phyloP scores from a whole-genome alignment of 1,140 invertebrate species.

The Ceratitis capitata region DNA sequence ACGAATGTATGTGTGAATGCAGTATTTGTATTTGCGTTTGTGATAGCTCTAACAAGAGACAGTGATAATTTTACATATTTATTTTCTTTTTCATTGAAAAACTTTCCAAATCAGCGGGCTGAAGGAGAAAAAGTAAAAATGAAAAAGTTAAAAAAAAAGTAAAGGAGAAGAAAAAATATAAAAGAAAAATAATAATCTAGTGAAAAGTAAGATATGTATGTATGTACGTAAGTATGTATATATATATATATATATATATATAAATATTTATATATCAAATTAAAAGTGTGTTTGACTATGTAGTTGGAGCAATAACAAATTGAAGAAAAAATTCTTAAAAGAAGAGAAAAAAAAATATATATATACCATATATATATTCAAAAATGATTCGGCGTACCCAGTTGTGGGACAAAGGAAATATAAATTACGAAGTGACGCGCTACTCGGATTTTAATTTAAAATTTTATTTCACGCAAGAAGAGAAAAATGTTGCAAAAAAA shows the following conservation, averaged over 20 bases:
- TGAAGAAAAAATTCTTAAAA: too few relatives aligned
- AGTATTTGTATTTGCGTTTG: constrained; percentile 12
- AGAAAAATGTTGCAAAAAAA: not conserved
- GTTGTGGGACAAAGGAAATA: too few relatives aligned
- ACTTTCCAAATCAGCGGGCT: not conserved
- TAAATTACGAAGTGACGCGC: constrained; percentile 13
- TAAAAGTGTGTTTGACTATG: too few relatives aligned
- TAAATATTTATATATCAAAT: too few relatives aligned
- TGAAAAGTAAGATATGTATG: not conserved
- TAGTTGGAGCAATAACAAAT: too few relatives aligned
- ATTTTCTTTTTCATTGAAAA: not conserved
- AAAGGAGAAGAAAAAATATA: not conserved
- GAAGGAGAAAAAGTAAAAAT: not conserved
- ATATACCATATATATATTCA: too few relatives aligned
- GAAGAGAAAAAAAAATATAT: too few relatives aligned
- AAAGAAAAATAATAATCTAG: not conserved
- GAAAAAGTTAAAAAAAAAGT: not conserved
- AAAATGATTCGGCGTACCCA: too few relatives aligned
- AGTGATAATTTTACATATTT: not conserved
- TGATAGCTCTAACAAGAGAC: constrained; percentile 3
- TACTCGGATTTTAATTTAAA: constrained; percentile 30
- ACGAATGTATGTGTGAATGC: too few relatives aligned
- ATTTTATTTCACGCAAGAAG: not conserved
- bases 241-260: too few relatives aligned
- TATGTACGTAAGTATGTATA: too few relatives aligned